Conservation (phyloP, 1,140 invertebrate species). For the Nasonia vitripennis region DNA sequence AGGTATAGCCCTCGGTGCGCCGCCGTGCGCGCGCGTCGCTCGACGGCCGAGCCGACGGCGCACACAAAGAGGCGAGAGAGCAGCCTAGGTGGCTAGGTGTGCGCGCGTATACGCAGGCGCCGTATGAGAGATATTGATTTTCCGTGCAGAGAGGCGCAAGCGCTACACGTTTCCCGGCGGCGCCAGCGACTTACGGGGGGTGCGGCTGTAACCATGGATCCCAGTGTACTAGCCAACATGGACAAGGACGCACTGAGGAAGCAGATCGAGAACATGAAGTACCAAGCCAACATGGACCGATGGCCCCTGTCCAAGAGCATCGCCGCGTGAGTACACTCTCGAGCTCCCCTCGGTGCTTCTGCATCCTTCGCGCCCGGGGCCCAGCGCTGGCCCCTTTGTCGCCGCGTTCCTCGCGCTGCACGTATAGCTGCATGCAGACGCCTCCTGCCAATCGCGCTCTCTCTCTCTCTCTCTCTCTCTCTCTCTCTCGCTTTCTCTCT, state of each 20-base stretch:
- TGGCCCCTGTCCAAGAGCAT: conserved; percentile 96
- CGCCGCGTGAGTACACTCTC: conserved; percentile 87
- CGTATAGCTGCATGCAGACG: no score
- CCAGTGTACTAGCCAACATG: conserved; percentile 94
- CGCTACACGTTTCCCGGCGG: conserved; percentile 44
- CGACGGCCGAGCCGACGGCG: no score
- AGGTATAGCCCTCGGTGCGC: no score
- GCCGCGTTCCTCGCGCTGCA: no score
- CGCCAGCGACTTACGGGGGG: conserved; percentile 62
- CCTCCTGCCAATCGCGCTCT: background rate
- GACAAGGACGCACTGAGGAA: conserved; percentile 97
- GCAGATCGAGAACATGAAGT: conserved; percentile 98
- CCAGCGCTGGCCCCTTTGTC: no score
- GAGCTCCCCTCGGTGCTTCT: background rate
- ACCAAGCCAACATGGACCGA: conserved; percentile 95
- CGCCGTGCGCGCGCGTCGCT: background rate
- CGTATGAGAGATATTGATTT: conserved; percentile 45
- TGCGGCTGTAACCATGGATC: conserved; percentile 83
- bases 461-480: background rate
- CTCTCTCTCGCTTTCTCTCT: background rate
- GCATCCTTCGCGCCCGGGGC: background rate
- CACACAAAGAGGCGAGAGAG: background rate
- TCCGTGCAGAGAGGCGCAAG: conserved; percentile 38
- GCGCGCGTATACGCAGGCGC: background rate
- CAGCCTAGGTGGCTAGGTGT: background rate